These are phyloP conservation scores for Mechanitis messenoides DNA, from an alignment of 2,888 invertebrate species.

Conservation along the genomic window DNA sequence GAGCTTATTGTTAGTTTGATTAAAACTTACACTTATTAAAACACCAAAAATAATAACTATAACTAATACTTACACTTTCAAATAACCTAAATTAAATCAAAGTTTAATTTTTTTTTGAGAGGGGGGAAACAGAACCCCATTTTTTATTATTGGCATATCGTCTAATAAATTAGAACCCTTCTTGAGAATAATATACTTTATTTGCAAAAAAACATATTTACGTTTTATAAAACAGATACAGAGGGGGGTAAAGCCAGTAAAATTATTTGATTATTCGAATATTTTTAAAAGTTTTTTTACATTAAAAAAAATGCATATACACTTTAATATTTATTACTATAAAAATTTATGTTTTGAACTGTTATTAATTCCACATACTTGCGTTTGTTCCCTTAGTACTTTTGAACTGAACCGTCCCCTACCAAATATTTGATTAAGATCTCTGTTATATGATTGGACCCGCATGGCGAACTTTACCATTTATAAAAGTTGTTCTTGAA, in stretches of 20 bases:
- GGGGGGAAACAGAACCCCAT: constrained; percentile 51
- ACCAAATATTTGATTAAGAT: constrained; percentile 52
- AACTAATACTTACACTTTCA: neutral
- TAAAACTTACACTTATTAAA: no score
- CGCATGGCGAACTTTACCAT: constrained; percentile 49
- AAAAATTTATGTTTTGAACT: neutral
- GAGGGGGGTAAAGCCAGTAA: neutral
- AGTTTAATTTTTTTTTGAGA: constrained; percentile 44
- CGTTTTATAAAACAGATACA: no score
- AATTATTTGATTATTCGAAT: neutral
- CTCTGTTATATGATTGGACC: constrained; percentile 63
- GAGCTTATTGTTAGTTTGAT: constrained; percentile 13
- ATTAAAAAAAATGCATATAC: neutral
- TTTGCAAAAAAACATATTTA: constrained; percentile 39
- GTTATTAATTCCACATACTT: neutral
- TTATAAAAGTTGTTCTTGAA: neutral
- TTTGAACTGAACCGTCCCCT: constrained; percentile 17
- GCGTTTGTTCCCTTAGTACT: neutral
- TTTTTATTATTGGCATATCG: constrained; percentile 66
- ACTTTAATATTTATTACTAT: neutral
- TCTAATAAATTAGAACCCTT: constrained; percentile 63
- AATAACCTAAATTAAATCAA: constrained; percentile 43
- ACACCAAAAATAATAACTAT: no score
- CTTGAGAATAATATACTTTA: constrained; percentile 57
- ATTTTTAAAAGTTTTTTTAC: neutral